Percentiles rank a stretch among this genome's conserved stretches.
Evolutionary conservation across 2,888 invertebrate genomes (phyloP).

Genomic region (Sabellastarte sp.): DNA sequence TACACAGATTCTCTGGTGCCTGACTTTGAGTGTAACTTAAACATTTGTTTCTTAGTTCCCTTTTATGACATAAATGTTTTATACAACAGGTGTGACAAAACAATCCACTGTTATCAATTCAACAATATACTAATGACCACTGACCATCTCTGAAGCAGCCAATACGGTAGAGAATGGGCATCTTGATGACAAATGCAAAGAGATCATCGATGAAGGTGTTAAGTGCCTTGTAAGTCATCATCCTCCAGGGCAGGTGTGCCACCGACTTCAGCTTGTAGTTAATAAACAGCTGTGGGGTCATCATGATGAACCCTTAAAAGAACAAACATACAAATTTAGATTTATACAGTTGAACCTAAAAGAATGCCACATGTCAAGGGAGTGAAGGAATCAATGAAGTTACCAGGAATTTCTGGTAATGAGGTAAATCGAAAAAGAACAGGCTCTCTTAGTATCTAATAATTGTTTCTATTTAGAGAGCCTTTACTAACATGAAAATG

Average conservation of each 20-base stretch:
- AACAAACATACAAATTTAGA: too few species aligned
- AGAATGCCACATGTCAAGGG: background rate
- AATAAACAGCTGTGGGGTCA: constrained; percentile 99
- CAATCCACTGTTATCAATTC: background rate
- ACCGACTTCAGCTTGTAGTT: constrained; percentile 99
- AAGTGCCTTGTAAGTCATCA: constrained; percentile 99
- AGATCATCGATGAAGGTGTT: constrained; percentile 99
- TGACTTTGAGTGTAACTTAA: background rate
- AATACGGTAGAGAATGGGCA: constrained; percentile 97
- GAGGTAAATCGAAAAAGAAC: too few species aligned
- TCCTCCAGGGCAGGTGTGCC: constrained; percentile 98
- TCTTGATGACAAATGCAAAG: constrained; percentile 99
- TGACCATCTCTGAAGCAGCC: constrained; percentile 95
- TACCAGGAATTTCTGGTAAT: too few species aligned
- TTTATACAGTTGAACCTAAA: background rate
- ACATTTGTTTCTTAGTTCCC: background rate
- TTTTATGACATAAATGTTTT: too few species aligned
- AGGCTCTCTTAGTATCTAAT: too few species aligned
- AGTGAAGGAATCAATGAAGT: background rate
- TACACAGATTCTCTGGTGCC: too few species aligned
- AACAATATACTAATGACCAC: constrained; percentile 17
- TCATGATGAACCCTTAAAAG: constrained; percentile 88
- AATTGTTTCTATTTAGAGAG: too few species aligned
- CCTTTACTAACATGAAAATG: too few species aligned
- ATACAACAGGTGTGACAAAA: background rate